A percentile compares a stretch with the other conserved stretches of the same genome.
phyloP scores from a whole-genome alignment of 2,888 invertebrate genomes.

The Mythimna impura region DNA sequence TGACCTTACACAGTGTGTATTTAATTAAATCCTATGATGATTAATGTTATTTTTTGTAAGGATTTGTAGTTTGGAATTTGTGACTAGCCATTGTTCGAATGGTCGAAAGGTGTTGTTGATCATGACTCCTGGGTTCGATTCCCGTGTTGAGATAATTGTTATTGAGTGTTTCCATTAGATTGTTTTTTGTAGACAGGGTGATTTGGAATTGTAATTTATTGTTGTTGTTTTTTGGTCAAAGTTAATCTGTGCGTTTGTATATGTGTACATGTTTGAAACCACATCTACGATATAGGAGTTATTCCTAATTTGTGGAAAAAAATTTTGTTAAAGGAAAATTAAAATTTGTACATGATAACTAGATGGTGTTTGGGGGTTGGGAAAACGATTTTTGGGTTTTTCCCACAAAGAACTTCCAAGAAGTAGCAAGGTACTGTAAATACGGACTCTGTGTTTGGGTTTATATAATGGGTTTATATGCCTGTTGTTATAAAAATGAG shows the following conservation, averaged over 20 bases:
- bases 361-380: no score
- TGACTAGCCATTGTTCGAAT: background rate
- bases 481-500: background rate
- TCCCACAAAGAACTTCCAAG: background rate
- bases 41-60: constrained; percentile 36
- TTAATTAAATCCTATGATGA: constrained; percentile 45
- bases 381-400: background rate
- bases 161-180: background rate
- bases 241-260: no score
- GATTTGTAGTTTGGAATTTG: background rate
- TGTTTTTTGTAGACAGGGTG: background rate
- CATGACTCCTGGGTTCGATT: no score
- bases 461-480: background rate
- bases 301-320: no score
- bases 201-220: background rate
- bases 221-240: no score
- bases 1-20: constrained; percentile 46
- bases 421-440: no score
- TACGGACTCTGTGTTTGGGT: no score
- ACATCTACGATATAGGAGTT: no score
- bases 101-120: no score
- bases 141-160: background rate
- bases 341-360: no score
- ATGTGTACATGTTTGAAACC: no score
- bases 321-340: no score